Base-by-base conservation (phyloP, 2,797 vertebrate genomes). In the Hemitrygon akajei region DNA sequence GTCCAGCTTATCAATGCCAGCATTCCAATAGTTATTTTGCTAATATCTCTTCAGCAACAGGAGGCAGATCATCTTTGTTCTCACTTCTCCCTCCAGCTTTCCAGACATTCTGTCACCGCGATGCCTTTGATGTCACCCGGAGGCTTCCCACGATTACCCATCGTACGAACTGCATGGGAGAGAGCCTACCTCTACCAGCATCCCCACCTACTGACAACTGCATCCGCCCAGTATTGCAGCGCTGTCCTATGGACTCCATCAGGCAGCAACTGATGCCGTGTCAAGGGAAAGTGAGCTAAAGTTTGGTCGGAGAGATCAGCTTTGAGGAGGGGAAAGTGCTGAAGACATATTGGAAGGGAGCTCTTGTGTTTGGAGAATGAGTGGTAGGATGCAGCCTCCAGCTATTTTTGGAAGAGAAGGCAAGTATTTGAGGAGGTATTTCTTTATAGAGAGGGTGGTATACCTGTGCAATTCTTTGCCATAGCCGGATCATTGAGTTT, bases 11-110 rank as follows among this genome's bases (percentile, higher is more conserved):
- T 96, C 96, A 96, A 95, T 95, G 96, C 96, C 95, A 96, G 96
- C 96, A 96, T 97, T 97, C 97, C 97, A 98, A 97, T 97, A 97
- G 97, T 97, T 97, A 96, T 95, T 94, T 95, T 94, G 94, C 95
- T 94, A 94, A 94, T 94, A 95, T 94, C 93, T 94, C 94, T 94
- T 93, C 94, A 22, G 66, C 91, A 93, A 92, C 66, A 87, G 82
- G 47, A 94, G 91, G 27, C 93, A 30, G 30, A 71, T 56, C 71
- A 91, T 91, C 73, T 76, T 76, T 18, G 73, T 75, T 92, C 60
- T 73, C 37, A 22, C 73, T 69, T 73, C 60, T 91, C 89, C 69
- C 91, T 75, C 91, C 58, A 87, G 58, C 30, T 87, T 56, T 14
- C 14, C 91, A 75, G 71, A 58, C 25, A 93, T 27, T 58, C 37